Evolutionary conservation across 2,797 vertebrate species (phyloP).

Genomic region (Setipinna tenuifilis): DNA sequence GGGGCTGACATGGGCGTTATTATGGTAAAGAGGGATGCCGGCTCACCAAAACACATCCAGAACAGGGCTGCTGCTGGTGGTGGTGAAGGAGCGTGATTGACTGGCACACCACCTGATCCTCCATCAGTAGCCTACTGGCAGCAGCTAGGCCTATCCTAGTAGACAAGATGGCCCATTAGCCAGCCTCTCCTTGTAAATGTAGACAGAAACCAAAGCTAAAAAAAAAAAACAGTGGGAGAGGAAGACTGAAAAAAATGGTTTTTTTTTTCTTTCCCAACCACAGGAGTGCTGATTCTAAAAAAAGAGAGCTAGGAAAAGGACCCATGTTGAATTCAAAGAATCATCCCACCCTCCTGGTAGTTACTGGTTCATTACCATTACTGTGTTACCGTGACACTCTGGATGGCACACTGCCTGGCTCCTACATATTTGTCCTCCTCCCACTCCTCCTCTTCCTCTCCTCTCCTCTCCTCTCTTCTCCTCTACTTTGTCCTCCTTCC

Average conservation of each 20-base stretch:
- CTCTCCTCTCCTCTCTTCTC: background rate
- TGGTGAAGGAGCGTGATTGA: background rate
- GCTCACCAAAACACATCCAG: background rate
- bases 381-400: no score
- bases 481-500: background rate
- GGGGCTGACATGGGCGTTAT: background rate
- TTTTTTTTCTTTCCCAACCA: background rate
- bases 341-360: background rate
- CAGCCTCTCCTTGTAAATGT: slow-evolving; percentile 47
- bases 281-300: background rate
- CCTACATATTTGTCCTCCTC: background rate
- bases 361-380: background rate
- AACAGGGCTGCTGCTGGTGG: background rate
- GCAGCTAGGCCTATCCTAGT: slow-evolving; percentile 30
- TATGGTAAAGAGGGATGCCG: background rate
- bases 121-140: background rate
- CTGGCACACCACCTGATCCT: background rate
- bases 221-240: slow-evolving; percentile 21
- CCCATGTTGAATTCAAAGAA: background rate
- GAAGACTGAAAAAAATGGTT: no score
- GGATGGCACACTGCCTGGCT: no score
- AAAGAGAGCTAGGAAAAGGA: background rate
- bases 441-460: background rate
- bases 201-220: no score
- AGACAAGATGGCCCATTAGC: slow-evolving; percentile 54